Conservation (phyloP, 2,113 vertebrate genomes). For the Uropsilus gracilis region DNA sequence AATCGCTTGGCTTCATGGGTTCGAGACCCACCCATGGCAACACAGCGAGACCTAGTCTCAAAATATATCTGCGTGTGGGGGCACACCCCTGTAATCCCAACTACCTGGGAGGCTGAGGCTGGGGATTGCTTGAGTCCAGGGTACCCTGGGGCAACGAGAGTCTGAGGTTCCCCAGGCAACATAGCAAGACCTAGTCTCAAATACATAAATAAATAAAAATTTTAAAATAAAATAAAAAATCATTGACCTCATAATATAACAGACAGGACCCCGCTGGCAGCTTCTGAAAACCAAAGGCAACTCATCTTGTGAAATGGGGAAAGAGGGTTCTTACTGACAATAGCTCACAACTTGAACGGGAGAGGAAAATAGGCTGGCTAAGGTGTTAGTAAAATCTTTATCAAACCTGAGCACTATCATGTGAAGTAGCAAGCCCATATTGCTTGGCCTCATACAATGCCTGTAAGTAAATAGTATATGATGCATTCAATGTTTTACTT, state of each 20-base stretch:
- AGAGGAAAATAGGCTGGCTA: not conserved
- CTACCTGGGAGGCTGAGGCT: no score
- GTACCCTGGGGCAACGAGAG: no score
- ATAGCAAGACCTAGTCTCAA: no score
- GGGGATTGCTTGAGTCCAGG: no score
- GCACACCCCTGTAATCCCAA: no score
- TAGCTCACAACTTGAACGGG: conserved; percentile 7
- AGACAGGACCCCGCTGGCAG: not conserved
- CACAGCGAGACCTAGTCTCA: no score
- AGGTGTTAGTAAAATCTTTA: not conserved
- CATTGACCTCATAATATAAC: not conserved
- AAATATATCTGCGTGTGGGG: no score
- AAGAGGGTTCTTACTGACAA: not conserved
- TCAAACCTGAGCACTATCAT: not conserved
- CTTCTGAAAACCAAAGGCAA: conserved; percentile 13
- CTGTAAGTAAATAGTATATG: not conserved
- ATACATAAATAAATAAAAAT: no score
- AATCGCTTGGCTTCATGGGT: no score
- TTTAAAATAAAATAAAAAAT: no score
- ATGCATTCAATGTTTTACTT: not conserved
- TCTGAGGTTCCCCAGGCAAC: no score
- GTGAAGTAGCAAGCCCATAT: not conserved
- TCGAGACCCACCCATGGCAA: no score
- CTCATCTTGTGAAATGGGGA: not conserved
- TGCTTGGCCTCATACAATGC: not conserved